These are phyloP conservation scores for Staurois parvus DNA, from an alignment of 2,797 vertebrate species.

Conservation along the genomic window DNA sequence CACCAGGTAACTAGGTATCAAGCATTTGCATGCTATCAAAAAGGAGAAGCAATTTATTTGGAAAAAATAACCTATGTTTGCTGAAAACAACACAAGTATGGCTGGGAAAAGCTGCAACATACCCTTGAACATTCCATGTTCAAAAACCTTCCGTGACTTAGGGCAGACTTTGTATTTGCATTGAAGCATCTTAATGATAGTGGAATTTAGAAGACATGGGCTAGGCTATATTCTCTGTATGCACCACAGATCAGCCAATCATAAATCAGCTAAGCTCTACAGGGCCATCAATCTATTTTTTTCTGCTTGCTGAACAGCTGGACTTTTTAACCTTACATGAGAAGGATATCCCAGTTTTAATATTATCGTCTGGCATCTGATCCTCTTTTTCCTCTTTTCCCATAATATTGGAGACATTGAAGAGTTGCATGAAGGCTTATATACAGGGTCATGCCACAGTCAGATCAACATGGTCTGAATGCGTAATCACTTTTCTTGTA, in stretches of 20 bases:
- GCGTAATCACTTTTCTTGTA: constrained; percentile 41
- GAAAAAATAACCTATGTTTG: neutral
- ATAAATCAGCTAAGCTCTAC: constrained; percentile 12
- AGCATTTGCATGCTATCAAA: constrained; percentile 36
- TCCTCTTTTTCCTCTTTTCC: constrained; percentile 45
- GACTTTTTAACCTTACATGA: constrained; percentile 24
- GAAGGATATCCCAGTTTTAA: constrained; percentile 44
- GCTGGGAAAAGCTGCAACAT: too few species aligned
- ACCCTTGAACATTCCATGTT: too few species aligned
- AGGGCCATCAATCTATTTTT: constrained; percentile 27
- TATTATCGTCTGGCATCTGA: constrained; percentile 49
- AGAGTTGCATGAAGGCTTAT: constrained; percentile 32
- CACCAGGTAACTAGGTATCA: constrained; percentile 42
- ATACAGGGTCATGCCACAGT: constrained; percentile 44
- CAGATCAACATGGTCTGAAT: constrained; percentile 26
- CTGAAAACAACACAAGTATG: too few species aligned
- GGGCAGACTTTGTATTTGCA: neutral
- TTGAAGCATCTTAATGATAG: neutral
- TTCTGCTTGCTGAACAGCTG: constrained; percentile 36
- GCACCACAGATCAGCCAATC: neutral
- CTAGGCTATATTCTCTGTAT: neutral
- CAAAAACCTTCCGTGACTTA: too few species aligned
- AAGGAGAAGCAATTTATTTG: neutral
- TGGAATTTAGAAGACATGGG: neutral
- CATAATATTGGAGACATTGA: constrained; percentile 43